phyloP scores from a whole-genome alignment of 2,797 vertebrate genomes.

The Enoplosus armatus region DNA sequence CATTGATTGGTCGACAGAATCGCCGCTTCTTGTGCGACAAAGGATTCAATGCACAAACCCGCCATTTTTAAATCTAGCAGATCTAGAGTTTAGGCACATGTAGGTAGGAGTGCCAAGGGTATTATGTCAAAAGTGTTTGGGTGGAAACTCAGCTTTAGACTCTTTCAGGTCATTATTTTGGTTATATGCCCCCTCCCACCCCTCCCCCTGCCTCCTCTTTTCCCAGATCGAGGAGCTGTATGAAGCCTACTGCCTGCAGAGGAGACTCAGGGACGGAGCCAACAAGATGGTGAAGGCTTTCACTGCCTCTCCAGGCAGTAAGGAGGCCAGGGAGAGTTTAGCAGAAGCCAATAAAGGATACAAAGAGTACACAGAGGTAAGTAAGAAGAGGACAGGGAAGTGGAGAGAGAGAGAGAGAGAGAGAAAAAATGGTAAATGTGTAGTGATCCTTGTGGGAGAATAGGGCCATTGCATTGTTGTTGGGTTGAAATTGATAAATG shows the following conservation, averaged over 20 bases:
- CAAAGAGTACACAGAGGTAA: constrained; percentile 96
- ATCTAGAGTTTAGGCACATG: no score
- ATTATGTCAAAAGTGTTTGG: no score
- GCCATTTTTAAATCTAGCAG: no score
- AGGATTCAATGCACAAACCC: no score
- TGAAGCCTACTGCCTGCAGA: constrained; percentile 95
- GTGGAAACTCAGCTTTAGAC: no score
- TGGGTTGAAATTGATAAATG: background rate
- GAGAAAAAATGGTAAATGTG: background rate
- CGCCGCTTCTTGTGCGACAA: no score
- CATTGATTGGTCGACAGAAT: no score
- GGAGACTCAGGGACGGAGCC: constrained; percentile 93
- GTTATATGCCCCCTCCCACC: no score
- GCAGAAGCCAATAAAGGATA: constrained; percentile 94
- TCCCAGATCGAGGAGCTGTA: constrained; percentile 95
- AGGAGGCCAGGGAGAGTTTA: constrained; percentile 94
- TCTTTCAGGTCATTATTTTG: no score
- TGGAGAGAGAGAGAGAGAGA: background rate
- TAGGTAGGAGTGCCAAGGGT: no score
- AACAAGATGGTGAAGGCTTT: constrained; percentile 97
- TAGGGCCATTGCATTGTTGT: background rate
- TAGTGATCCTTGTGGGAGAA: background rate
- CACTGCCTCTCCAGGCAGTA: constrained; percentile 89
- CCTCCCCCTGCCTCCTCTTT: no score
- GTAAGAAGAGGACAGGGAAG: background rate